Base-by-base conservation (phyloP, 2,888 invertebrate species). In the Leucophora obtusa region DNA sequence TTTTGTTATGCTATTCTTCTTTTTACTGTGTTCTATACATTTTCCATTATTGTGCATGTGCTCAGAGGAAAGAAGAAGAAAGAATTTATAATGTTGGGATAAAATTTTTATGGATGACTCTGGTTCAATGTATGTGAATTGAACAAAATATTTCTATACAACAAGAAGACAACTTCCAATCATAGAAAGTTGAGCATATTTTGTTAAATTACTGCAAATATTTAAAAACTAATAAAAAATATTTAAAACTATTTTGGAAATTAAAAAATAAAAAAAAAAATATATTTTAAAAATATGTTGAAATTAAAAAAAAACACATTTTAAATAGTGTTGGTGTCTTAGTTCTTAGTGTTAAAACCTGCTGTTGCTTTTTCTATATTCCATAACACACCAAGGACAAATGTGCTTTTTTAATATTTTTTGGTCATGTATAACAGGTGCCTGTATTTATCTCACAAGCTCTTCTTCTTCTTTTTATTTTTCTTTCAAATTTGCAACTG, bases 401-500 rank as follows among this genome's bases (percentile, higher is more conserved):
- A 70, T 76, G 63, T 65, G 60, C 60, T 75, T 75, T 74, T 24
- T 70, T 28, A 3, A 28, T 28, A 28, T 28, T 28, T 15, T 21
- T 43, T 78, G 70, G 69, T 74, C 78, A 74, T 73, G 82, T 74
- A 77, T 78, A 77, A 78, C 82, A 82, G 82, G 82, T 82, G 82
- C 82, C 60, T 63, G 72, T 60, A 62, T 73, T 77, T 82, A 74
- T 74, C 78, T 77, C 70, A 58, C 28, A 35, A 59, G 68, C 58
- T 73, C 62, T 76, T 58, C 51, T 66, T 53, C n/a, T 38, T 56
- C 24, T 63, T 70, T 58, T 28, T 15, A 14, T 53, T 17, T 51
- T 53, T 43, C 51, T 1, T 18, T n/a, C 9, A 15, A 28, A 53
- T 17, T 43, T 43, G 51, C 58, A 8, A 33, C 17, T 63, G 50